A percentile compares a stretch with the other conserved stretches of the same genome.
phyloP scores from a whole-genome alignment of 2,888 invertebrate genomes.

The Vesta saturnalis region DNA sequence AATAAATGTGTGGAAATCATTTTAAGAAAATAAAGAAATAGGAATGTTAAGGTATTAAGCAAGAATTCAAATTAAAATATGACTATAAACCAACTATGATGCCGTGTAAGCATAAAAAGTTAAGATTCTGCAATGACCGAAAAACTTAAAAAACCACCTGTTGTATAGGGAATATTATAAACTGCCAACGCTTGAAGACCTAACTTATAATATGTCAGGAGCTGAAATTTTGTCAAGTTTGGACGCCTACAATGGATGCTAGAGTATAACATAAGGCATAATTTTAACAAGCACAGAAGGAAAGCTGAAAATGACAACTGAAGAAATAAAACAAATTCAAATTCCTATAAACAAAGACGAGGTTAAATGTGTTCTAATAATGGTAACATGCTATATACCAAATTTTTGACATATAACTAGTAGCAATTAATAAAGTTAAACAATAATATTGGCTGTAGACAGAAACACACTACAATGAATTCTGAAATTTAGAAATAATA shows the following conservation, averaged over 20 bases:
- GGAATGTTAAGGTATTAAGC: slow-evolving; percentile 9
- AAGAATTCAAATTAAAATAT: slow-evolving; percentile 31
- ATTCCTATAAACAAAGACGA: too few species aligned
- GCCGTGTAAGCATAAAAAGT: slow-evolving; percentile 16
- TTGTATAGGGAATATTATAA: slow-evolving; percentile 42
- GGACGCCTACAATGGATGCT: slow-evolving; percentile 33
- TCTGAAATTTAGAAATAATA: too few species aligned
- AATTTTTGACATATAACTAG: too few species aligned
- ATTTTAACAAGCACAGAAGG: too few species aligned
- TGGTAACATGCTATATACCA: too few species aligned
- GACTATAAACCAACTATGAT: slow-evolving; percentile 19
- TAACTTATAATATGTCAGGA: slow-evolving; percentile 33
- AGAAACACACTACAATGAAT: too few species aligned
- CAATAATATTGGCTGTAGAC: too few species aligned
- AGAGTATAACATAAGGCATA: too few species aligned
- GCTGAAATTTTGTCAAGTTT: slow-evolving; percentile 33
- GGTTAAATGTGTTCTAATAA: too few species aligned
- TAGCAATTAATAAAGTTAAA: too few species aligned
- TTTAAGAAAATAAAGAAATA: slow-evolving; percentile 32
- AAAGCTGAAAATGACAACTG: too few species aligned
- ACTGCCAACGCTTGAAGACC: slow-evolving; percentile 5
- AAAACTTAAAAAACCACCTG: slow-evolving; percentile 38
- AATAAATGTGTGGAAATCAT: not conserved
- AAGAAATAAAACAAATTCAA: too few species aligned
- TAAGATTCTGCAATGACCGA: slow-evolving; percentile 43